Conservation (phyloP, 2,888 invertebrate species). For the Alitta virens region DNA sequence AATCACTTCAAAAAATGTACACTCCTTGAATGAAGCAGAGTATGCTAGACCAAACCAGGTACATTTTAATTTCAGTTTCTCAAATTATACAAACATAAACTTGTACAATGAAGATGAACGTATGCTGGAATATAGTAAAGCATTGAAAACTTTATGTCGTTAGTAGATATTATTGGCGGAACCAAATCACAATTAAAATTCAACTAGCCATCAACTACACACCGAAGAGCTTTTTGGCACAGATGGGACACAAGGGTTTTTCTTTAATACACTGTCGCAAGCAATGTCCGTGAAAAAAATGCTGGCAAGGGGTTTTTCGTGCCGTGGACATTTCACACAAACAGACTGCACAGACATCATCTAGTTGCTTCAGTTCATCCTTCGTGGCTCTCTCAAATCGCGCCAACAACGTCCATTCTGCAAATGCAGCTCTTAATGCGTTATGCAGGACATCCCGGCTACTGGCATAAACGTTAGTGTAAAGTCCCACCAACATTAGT, state of each 20-base stretch:
- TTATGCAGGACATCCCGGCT: constrained; percentile 7
- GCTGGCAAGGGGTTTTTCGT: constrained; percentile 16
- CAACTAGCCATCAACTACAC: too few relatives aligned
- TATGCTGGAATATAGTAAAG: too few relatives aligned
- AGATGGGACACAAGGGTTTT: constrained; percentile 16
- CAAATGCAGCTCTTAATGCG: constrained; percentile 5
- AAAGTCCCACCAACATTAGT: constrained; percentile 19
- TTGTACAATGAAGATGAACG: too few relatives aligned
- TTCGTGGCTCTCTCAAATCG: constrained; percentile 17
- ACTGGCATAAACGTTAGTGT: constrained; percentile 19
- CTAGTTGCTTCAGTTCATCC: constrained; percentile 6
- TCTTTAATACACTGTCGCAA: constrained; percentile 16
- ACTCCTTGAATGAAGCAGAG: too few relatives aligned
- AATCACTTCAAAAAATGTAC: too few relatives aligned
- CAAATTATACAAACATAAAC: too few relatives aligned
- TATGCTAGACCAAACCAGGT: too few relatives aligned
- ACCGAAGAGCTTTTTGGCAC: constrained; percentile 4
- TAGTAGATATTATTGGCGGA: too few relatives aligned
- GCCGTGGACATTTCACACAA: constrained; percentile 17
- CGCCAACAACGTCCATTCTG: constrained; percentile 17
- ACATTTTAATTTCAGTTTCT: too few relatives aligned
- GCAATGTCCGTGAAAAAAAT: constrained; percentile 23
- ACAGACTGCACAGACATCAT: constrained; percentile 23
- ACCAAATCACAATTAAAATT: too few relatives aligned
- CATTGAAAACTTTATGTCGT: too few relatives aligned